Conservation (phyloP, 2,113 vertebrate species). For the Gobius niger region DNA sequence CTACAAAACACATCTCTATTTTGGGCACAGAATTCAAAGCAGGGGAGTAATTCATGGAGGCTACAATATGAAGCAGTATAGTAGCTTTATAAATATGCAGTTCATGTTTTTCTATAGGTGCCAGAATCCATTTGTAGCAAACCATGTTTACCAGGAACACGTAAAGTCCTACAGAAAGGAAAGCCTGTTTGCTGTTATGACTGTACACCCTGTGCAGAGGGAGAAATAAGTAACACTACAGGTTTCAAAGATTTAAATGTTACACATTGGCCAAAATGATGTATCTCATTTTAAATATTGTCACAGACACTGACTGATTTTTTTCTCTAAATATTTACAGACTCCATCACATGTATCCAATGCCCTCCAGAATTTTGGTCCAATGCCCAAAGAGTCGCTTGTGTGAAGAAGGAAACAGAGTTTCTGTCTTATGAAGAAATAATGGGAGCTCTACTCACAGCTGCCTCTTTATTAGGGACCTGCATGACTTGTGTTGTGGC, state of each 20-base stretch:
- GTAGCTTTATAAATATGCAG: not conserved
- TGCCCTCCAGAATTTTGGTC: slow-evolving; percentile 72
- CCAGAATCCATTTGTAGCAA: slow-evolving; percentile 71
- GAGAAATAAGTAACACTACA: slow-evolving; percentile 71
- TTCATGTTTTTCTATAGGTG: slow-evolving; percentile 40
- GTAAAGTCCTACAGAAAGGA: slow-evolving; percentile 74
- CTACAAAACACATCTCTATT: slow-evolving; percentile 52
- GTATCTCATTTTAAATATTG: too few relatives aligned
- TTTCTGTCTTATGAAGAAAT: slow-evolving; percentile 67
- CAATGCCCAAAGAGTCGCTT: slow-evolving; percentile 59
- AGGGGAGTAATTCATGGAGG: slow-evolving; percentile 28
- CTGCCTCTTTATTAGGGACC: slow-evolving; percentile 58
- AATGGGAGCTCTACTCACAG: slow-evolving; percentile 65
- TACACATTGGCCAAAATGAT: too few relatives aligned
- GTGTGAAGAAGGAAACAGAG: slow-evolving; percentile 63
- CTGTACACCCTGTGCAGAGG: slow-evolving; percentile 71
- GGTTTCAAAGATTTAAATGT: slow-evolving; percentile 24
- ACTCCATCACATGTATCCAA: slow-evolving; percentile 62
- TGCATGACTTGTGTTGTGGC: slow-evolving; percentile 53
- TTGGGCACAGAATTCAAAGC: slow-evolving; percentile 59
- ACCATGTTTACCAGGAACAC: slow-evolving; percentile 65
- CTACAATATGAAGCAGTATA: not conserved
- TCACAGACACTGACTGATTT: too few relatives aligned
- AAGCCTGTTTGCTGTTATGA: slow-evolving; percentile 75
- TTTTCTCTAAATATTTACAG: slow-evolving; percentile 29